Evolutionary conservation across 2,888 invertebrate genomes (phyloP).

Genomic region (Trachelus troglodyta): DNA sequence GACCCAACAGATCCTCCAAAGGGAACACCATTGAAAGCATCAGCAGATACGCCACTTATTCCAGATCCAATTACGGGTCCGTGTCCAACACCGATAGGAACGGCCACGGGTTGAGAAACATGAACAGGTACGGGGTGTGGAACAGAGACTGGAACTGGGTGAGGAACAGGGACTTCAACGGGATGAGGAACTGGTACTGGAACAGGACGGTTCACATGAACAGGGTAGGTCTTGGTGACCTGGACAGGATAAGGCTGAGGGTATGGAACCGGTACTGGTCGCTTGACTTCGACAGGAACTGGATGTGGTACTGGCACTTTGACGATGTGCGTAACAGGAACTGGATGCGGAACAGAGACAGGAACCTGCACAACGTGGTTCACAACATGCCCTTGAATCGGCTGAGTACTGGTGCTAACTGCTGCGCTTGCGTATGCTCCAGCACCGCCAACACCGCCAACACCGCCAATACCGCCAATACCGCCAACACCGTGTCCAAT

Average conservation of each 20-base stretch:
- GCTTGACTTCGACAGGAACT: conserved; percentile 25
- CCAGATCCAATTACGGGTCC: neutral
- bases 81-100: neutral
- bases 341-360: conserved; percentile 24
- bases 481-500: neutral
- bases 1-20: neutral
- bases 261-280: conserved; percentile 28
- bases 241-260: conserved; percentile 26
- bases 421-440: neutral
- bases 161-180: conserved; percentile 17
- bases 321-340: conserved; percentile 17
- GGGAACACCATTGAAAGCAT: neutral
- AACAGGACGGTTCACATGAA: conserved; percentile 32
- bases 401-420: conserved; percentile 2
- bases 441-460: neutral
- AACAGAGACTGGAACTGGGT: conserved; percentile 20
- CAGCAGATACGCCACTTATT: neutral
- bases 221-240: conserved; percentile 25
- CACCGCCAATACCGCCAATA: neutral
- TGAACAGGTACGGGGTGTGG: conserved; percentile 24
- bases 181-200: conserved; percentile 29
- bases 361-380: conserved; percentile 23
- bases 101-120: conserved; percentile 5
- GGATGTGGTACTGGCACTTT: conserved; percentile 21
- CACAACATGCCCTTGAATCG: neutral